Base-by-base conservation (phyloP, 2,888 invertebrate genomes). In the Nebria brevicollis region DNA sequence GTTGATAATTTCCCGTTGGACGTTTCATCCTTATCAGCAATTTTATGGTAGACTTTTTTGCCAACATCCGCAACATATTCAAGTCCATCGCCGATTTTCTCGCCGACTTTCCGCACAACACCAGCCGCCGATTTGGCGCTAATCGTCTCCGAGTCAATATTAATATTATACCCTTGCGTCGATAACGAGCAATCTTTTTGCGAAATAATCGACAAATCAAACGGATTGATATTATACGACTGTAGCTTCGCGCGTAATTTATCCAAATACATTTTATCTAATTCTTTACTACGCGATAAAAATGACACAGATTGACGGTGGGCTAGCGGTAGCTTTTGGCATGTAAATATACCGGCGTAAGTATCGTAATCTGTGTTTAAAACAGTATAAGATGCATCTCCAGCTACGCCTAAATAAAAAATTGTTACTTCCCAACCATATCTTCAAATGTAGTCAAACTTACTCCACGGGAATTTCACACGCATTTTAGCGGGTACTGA, bases 281-380 rank as follows among this genome's bases (percentile, higher is more conserved):
- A 90, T 65, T 93, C 94, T 84, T 93, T 93, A 20, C 90, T 92
- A 76, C 95, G 92, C 0, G 95, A 95, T n/a, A 95, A 90, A 83
- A 97, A 95, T 77, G 95, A 95, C 0, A 95, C 95, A 0, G 95
- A 95, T 83, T 94, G 93, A 3, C 95, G 91, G 88, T 96, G 94
- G 0, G 94, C 94, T 85, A 95, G 94, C 0, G 93, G 91, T 13
- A 96, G 86, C 86, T 93, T 94, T 88, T 96, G 95, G 85, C 96
- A 96, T 0, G 95, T 94, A 88, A 94, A 96, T 75, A 96, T 91
- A 0, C 93, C 95, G 0, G 95, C 95, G 86, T 94, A 95, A 0
- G 90, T 92, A 0, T 90, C 89, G 86, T 96, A 96, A 86, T 96
- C 95, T 0, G 95, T 95, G 84, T 92, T 90, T 85, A 95, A 91